Base-by-base conservation (phyloP, 2,888 invertebrate genomes). In the Noctua janthe region DNA sequence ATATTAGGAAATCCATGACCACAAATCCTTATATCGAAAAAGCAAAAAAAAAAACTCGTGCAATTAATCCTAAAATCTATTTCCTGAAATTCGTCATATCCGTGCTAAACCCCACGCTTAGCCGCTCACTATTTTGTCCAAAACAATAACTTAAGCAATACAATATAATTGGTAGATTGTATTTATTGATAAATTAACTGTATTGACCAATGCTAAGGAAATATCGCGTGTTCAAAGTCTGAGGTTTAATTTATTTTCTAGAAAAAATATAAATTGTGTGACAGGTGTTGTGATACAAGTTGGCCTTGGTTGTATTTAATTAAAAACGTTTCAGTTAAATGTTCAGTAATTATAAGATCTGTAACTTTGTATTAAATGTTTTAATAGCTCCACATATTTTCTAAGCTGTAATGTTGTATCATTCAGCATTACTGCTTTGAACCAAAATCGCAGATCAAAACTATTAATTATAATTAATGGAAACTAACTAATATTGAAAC, bases 81-180 rank as follows among this genome's bases (percentile, higher is more conserved):
- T 77, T 80, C 87, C 85, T 76, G 29, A 62, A 79, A 62, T 73
- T 56, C 29, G 13, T 39, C 13, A 17, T 64, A 51, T 77, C 80
- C 80, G 74, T 70, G 59, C 7, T 39, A n/a, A 35, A n/a, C 39
- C 74, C 76, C 20, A 76, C 75, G 54, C 47, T 11, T 15, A 71
- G 17, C 43, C 76, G 17, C 81, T 84, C 87, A 84, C 87, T 80
- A 29, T 66, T 69, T 75, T 87, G 49, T 49, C 51, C 49, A 67
- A 74, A 80, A 76, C 74, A 74, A 74, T 67, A 75, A 76, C 39
- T 54, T 54, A 35, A 70, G 72, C 71, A 75, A 74, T 71, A 29
- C 51, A 73, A 43, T 62, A 35, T 66, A 84, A 85, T 84, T 80
- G 54, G 13, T 64, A 77, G 87, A 86, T 87, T 84, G 67, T 71